Conservation (phyloP, 2,888 invertebrate species). For the Vanessa cardui region DNA sequence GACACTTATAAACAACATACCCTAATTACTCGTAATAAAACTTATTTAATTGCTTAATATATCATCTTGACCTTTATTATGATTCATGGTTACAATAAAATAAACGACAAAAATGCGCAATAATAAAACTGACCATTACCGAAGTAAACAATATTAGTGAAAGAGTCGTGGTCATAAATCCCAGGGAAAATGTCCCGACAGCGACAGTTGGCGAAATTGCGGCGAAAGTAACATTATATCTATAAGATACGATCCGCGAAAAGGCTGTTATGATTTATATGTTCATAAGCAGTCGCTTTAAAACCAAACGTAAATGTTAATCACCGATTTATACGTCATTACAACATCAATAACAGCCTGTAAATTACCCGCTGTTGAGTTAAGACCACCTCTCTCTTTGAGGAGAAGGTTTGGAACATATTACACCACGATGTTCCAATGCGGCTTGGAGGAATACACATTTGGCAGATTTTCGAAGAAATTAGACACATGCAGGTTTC, state of each 20-base stretch:
- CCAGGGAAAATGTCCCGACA: constrained; percentile 62
- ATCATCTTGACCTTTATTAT: constrained; percentile 33
- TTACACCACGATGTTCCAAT: no score
- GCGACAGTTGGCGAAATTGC: constrained; percentile 70
- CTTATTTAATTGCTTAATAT: constrained; percentile 36
- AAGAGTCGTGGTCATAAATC: constrained; percentile 73
- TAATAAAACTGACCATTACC: constrained; percentile 75
- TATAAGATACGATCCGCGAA: constrained; percentile 36
- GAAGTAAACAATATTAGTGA: constrained; percentile 79
- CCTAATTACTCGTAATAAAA: constrained; percentile 32
- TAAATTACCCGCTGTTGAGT: no score
- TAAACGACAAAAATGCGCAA: constrained; percentile 66
- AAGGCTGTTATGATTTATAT: constrained; percentile 33
- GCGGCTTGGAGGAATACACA: no score
- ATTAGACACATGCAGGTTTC: no score
- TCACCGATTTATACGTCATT: no score
- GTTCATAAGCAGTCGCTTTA: constrained; percentile 13
- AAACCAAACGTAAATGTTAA: background rate
- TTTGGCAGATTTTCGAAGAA: no score
- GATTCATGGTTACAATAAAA: constrained; percentile 54
- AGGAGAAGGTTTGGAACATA: no score
- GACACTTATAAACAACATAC: constrained; percentile 8
- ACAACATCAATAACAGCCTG: no score
- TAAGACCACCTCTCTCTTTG: no score
- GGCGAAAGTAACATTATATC: constrained; percentile 51